Evolutionary conservation across 2,113 vertebrate species (phyloP).

Genomic region (Antigone vipio): DNA sequence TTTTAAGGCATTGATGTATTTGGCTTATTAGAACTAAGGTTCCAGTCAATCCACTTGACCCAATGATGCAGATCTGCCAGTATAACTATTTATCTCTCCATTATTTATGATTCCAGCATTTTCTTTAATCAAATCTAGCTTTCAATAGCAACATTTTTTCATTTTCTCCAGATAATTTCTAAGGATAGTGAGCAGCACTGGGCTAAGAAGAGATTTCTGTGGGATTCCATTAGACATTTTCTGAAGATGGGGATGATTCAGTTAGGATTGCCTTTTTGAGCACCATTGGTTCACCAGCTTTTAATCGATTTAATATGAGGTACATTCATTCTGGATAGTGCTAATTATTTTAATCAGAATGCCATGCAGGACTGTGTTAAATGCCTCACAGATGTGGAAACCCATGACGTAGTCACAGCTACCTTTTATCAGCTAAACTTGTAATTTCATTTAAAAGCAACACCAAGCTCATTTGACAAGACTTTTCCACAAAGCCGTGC

Average conservation of each 20-base stretch:
- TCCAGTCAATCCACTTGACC: background rate
- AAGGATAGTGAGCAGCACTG: background rate
- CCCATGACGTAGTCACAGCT: background rate
- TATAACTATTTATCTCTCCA: background rate
- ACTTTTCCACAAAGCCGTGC: background rate
- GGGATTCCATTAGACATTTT: background rate
- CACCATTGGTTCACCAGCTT: background rate
- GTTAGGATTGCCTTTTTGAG: constrained; percentile 29
- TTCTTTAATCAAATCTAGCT: background rate
- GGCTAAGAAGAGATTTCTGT: background rate
- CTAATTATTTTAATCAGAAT: constrained; percentile 51
- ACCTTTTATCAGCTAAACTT: constrained; percentile 37
- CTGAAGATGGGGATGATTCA: background rate
- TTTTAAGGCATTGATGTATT: background rate
- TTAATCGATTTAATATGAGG: constrained; percentile 31
- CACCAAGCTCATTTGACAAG: constrained; percentile 6
- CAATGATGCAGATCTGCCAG: background rate
- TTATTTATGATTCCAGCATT: background rate
- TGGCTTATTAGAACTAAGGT: background rate
- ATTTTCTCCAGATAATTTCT: background rate
- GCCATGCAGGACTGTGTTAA: background rate
- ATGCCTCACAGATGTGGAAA: constrained; percentile 48
- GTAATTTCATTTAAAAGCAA: constrained; percentile 36
- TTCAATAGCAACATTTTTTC: background rate
- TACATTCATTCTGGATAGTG: constrained; percentile 25